A percentile compares a stretch with the other conserved stretches of the same genome.
Evolutionary conservation across 2,797 vertebrate species (phyloP).

Genomic region (Lacerta bilineata): DNA sequence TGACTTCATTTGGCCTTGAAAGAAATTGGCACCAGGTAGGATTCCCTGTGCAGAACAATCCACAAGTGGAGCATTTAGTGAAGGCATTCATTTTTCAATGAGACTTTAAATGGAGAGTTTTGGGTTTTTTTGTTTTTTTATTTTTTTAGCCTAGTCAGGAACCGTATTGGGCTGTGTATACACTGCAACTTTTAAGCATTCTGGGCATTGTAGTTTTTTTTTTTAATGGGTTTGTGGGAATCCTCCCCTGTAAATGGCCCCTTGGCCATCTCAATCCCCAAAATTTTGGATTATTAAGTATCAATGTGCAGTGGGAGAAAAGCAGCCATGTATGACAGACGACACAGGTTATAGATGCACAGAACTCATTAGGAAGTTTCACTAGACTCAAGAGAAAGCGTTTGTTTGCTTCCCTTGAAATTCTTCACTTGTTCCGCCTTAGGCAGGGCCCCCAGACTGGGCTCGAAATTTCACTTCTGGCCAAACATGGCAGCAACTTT

Average conservation of each 20-base stretch:
- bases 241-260: neutral
- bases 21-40: neutral
- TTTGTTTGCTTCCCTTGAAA: neutral
- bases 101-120: too few species aligned
- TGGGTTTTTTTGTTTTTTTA: too few species aligned
- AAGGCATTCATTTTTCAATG: too few species aligned
- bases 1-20: neutral
- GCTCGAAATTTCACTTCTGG: neutral
- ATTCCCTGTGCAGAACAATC: neutral
- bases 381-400: neutral
- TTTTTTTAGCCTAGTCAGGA: too few species aligned
- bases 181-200: too few species aligned
- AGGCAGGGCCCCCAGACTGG: neutral
- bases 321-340: too few species aligned
- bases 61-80: neutral
- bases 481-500: neutral
- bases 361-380: neutral
- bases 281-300: neutral
- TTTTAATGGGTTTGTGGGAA: neutral
- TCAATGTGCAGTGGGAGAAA: neutral
- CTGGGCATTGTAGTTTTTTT: too few species aligned
- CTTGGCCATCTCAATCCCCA: neutral
- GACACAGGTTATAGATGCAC: neutral
- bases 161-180: too few species aligned
- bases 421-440: neutral